These are phyloP conservation scores for Polietes domitor DNA, from an alignment of 2,888 invertebrate genomes.

Conservation along the genomic window DNA sequence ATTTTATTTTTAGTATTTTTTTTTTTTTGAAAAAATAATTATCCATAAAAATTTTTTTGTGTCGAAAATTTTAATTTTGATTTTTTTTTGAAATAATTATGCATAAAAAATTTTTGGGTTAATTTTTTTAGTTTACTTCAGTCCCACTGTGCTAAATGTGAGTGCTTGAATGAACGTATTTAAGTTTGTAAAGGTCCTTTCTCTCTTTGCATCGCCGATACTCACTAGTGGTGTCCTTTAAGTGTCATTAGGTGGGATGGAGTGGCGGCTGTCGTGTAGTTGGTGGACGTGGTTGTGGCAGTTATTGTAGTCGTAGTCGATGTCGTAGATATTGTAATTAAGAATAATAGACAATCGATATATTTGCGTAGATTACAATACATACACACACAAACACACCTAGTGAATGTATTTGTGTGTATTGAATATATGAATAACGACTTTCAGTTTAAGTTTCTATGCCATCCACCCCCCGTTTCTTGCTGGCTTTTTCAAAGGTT, in stretches of 20 bases:
- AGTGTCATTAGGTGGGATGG: background rate
- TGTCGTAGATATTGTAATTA: conserved; percentile 54
- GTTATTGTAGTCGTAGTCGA: conserved; percentile 10
- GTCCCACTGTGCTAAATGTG: conserved; percentile 1
- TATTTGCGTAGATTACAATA: conserved; percentile 52
- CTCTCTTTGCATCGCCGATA: background rate
- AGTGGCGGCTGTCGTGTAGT: background rate
- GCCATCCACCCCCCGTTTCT: background rate
- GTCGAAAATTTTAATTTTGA: no score
- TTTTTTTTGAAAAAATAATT: no score
- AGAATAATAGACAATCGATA: conserved; percentile 64
- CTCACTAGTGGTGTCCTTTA: background rate
- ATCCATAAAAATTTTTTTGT: no score
- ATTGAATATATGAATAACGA: background rate
- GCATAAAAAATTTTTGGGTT: no score
- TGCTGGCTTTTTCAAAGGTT: background rate
- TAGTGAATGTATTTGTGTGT: background rate
- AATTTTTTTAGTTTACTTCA: no score
- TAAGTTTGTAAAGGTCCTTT: background rate
- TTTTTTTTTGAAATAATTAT: no score
- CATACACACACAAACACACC: background rate
- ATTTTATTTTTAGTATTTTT: no score
- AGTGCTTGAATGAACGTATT: background rate
- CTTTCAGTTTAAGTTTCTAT: background rate
- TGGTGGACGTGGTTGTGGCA: background rate